Evolutionary conservation across 2,888 invertebrate species (phyloP).

Genomic region (Danaus chrysippus): DNA sequence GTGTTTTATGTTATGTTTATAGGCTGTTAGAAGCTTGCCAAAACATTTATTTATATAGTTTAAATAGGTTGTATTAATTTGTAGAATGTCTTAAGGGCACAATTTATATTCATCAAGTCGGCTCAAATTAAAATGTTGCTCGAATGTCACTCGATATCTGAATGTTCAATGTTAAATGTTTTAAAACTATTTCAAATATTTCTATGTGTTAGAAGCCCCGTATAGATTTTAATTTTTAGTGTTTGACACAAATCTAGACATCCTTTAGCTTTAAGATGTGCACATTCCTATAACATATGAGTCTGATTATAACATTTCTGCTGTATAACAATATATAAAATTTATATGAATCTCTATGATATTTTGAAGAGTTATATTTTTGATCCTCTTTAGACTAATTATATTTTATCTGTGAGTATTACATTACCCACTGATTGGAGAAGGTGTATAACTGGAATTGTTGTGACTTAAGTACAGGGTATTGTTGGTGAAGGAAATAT

Average conservation of each 20-base stretch:
- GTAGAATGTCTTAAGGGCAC: slow-evolving; percentile 46
- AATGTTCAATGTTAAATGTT: slow-evolving; percentile 59
- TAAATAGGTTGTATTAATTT: slow-evolving; percentile 25
- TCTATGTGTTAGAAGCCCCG: slow-evolving; percentile 55
- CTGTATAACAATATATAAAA: slow-evolving; percentile 65
- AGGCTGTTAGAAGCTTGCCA: slow-evolving; percentile 28
- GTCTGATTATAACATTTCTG: slow-evolving; percentile 76
- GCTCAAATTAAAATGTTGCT: slow-evolving; percentile 61
- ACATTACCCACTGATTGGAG: slow-evolving; percentile 59
- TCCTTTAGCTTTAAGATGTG: slow-evolving; percentile 68
- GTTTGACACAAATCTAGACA: slow-evolving; percentile 56
- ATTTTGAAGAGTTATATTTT: slow-evolving; percentile 76
- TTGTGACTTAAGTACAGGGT: slow-evolving; percentile 74
- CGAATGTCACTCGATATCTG: slow-evolving; percentile 70
- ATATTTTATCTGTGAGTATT: slow-evolving; percentile 61
- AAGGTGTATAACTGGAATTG: slow-evolving; percentile 45
- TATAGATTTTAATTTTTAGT: slow-evolving; percentile 49
- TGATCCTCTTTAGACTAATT: slow-evolving; percentile 58
- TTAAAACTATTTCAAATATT: slow-evolving; percentile 46
- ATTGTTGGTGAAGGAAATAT: slow-evolving; percentile 47
- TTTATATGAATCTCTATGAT: slow-evolving; percentile 71
- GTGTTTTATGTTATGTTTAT: slow-evolving; percentile 23
- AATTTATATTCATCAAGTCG: slow-evolving; percentile 75
- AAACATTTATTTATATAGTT: slow-evolving; percentile 28
- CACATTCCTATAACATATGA: slow-evolving; percentile 72